Evolutionary conservation across 2,888 invertebrate species (phyloP).

Genomic region (Sarcophaga carnaria): DNA sequence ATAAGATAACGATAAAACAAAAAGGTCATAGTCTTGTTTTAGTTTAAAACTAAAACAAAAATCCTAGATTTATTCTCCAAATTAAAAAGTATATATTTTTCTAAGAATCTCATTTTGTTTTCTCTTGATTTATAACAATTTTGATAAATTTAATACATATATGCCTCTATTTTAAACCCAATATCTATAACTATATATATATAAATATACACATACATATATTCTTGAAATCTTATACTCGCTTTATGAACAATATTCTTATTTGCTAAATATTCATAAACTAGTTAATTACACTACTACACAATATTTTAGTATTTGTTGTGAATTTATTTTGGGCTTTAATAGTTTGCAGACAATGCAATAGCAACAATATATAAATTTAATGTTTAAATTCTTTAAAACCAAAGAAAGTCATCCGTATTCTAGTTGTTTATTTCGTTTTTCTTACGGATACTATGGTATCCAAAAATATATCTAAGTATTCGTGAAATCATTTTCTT

Average conservation of each 20-base stretch:
- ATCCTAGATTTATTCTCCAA: neutral
- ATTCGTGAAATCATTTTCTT: no score
- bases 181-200: neutral
- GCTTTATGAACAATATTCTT: slow-evolving; percentile 54
- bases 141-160: neutral
- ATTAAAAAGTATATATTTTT: slow-evolving; percentile 1
- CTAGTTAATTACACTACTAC: no score
- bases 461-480: no score
- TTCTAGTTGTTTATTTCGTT: no score
- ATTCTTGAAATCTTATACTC: slow-evolving; percentile 51
- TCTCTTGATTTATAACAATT: neutral
- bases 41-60: slow-evolving; percentile 38
- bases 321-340: no score
- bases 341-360: no score
- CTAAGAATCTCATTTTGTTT: slow-evolving; percentile 36
- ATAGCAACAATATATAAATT: no score
- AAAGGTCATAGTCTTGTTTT: slow-evolving; percentile 29
- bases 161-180: slow-evolving; percentile 10
- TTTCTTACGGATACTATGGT: no score
- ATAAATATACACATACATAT: slow-evolving; percentile 1
- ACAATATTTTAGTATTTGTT: no score
- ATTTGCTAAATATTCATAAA: neutral
- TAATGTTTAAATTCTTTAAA: no score
- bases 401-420: no score
- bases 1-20: slow-evolving; percentile 27